These are phyloP conservation scores for Hyperopisus bebe DNA, from an alignment of 2,113 vertebrate species.

Conservation along the genomic window DNA sequence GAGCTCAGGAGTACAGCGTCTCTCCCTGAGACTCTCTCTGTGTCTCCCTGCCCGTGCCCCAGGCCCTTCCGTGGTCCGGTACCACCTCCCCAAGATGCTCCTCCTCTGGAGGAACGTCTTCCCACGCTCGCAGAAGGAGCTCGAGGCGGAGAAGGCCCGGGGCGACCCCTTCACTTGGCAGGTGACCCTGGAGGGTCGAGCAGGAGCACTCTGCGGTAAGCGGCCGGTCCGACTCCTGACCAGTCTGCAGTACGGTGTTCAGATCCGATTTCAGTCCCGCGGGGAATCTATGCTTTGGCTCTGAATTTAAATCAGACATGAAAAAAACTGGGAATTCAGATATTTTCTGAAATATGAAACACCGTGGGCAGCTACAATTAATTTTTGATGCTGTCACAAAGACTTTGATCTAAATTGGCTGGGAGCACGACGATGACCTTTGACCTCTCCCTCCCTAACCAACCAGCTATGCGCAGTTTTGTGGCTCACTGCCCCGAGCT, in stretches of 20 bases:
- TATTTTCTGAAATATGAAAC: neutral
- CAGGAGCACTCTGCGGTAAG: slow-evolving; percentile 93
- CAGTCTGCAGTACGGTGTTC: neutral
- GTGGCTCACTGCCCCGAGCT: slow-evolving; percentile 97
- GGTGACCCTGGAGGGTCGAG: slow-evolving; percentile 91
- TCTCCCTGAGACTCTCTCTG: neutral
- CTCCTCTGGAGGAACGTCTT: slow-evolving; percentile 95
- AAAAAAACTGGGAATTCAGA: neutral
- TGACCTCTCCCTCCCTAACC: slow-evolving; percentile 4
- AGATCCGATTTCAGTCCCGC: neutral
- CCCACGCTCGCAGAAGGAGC: slow-evolving; percentile 91
- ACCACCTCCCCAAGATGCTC: slow-evolving; percentile 97
- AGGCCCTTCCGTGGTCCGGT: slow-evolving; percentile 92
- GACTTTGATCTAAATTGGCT: neutral
- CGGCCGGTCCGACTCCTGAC: neutral
- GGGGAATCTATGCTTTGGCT: neutral
- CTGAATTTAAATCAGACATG: neutral
- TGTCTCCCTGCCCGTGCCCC: neutral
- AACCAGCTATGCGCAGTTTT: slow-evolving; percentile 93
- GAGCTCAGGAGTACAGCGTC: neutral
- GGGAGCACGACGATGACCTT: neutral
- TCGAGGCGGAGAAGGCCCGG: slow-evolving; percentile 93
- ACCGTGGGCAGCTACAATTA: neutral
- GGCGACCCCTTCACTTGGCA: slow-evolving; percentile 98
- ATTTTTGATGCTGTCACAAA: neutral